Percentiles rank a stretch among this genome's conserved stretches.
These are phyloP conservation scores for Tortrix viridana DNA, from an alignment of 2,888 invertebrate species.

Conservation along the genomic window DNA sequence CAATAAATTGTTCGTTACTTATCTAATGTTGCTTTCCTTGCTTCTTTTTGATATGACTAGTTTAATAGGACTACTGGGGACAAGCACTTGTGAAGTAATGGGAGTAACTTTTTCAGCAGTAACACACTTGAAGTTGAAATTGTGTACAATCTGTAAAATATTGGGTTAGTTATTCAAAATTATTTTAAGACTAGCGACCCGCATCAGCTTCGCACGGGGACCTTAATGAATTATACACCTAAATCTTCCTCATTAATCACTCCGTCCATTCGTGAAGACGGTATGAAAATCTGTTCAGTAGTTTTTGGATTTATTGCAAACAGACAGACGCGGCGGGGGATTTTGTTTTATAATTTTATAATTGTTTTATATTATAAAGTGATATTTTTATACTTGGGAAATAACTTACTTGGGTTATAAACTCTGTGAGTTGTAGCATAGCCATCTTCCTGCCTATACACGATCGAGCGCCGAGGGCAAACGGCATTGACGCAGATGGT, in stretches of 20 bases:
- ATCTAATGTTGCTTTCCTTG: slow-evolving; percentile 24
- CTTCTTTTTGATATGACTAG: slow-evolving; percentile 56
- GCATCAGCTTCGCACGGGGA: too few species aligned
- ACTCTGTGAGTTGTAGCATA: slow-evolving; percentile 88
- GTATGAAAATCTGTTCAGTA: too few species aligned
- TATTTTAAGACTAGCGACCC: too few species aligned
- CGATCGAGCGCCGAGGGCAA: slow-evolving; percentile 91
- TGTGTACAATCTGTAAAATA: slow-evolving; percentile 78
- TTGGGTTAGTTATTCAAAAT: not conserved
- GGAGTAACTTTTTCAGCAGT: slow-evolving; percentile 76
- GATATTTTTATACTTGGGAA: slow-evolving; percentile 1
- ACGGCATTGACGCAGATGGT: slow-evolving; percentile 90
- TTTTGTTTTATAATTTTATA: too few species aligned
- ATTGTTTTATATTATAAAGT: too few species aligned
- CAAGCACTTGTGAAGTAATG: slow-evolving; percentile 82
- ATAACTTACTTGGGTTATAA: slow-evolving; percentile 85
- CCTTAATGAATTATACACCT: too few species aligned
- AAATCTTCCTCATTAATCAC: too few species aligned
- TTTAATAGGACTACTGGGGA: slow-evolving; percentile 80
- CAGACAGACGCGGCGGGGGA: too few species aligned
- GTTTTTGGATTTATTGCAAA: too few species aligned
- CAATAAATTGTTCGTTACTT: slow-evolving; percentile 13
- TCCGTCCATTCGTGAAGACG: too few species aligned
- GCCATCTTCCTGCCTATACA: slow-evolving; percentile 94
- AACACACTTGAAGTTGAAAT: slow-evolving; percentile 78